Evolutionary conservation across 2,797 vertebrate species (phyloP), one percentile per base, ranked within the genome.

Genomic region (Periophthalmus magnuspinnatus): DNA sequence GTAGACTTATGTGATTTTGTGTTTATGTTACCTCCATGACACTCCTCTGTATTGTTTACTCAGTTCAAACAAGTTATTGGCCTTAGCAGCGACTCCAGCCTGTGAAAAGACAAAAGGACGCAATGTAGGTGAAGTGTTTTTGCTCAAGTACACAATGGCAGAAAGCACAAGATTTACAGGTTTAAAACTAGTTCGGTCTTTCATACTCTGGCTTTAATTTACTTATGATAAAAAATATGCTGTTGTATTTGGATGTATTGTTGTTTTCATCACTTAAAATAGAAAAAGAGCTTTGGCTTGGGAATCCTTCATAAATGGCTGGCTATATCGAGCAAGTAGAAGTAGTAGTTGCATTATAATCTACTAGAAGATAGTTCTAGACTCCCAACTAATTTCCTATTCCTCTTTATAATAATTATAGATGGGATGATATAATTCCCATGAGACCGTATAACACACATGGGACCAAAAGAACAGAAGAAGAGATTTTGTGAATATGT

Each of bases 21-120:
- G 34, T 11, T 11, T n/a, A 2, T 6, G 71, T 85, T 81, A 97
- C 96, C 96, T 96, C 96, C 96, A 97, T 5, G 96, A 95, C 2
- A 96, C 83, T 13, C 95, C 96, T 77, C 75, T 93, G 86, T 94
- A 95, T 14, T 93, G 74, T n/a, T 9, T 89, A n/a, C 48, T 71
- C 4, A 87, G 56, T 4, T 87, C 72, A 0, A 81, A 38, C 38
- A 92, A 6, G 45, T 68, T 89, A 13, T 74, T 83, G 55, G 92
- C 81, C 69, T 87, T 93, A 22, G 94, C 95, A 17, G 94, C 95
- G 5, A 84, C 76, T 1, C 86, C 97, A 64, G 91, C 86, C 97
- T 97, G 77, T 21, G 65, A 77, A 67, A 61, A 58, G 2, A 71
- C 3, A 32, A 69, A 52, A 69, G 19, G 7, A 32, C 24, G 11